Base-by-base conservation (phyloP, 1,140 invertebrate genomes). In the Gryon sp. region DNA sequence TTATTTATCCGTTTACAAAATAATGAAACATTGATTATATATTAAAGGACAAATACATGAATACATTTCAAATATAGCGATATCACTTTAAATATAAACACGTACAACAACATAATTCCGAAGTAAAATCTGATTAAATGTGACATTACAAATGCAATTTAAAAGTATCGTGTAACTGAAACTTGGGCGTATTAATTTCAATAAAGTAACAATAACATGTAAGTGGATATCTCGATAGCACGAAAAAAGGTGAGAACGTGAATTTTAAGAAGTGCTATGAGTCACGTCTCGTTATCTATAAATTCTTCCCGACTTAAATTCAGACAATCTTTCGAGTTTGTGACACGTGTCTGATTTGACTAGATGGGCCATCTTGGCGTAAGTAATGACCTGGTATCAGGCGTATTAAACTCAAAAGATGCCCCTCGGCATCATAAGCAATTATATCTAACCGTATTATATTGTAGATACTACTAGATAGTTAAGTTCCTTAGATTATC, bases 391-490 rank as follows among this genome's bases (percentile, higher is more conserved):
- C 63, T 26, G 16, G 32, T n/a, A 50, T 68, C 48, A 45, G 45
- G 46, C 52, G 53, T 73, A 74, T 60, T 60, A 73, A 30, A 22
- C 53, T 65, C 52, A 48, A 65, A 78, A 46, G 65, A 69, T 74
- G 45, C 69, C 63, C 52, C 50, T 28, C 45, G 50, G 65, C 69
- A 60, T 45, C 48, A 76, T 76, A 69, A 60, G 59, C 65, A 78
- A 78, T 77, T 72, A 76, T 43, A 53, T 52, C 22, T 53, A 69
- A 68, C 57, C 24, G 22, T 60, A 73, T 66, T 59, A 66, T 40
- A 45, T n/a, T n/a, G 11, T 15, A 72, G 46, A 30, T 34, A 59
- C 24, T 30, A 41, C 14, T 52, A 57, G 46, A 60, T 53, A 60
- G 36, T 50, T 60, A 24, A n/a, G n/a, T n/a, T n/a, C n/a, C n/a